phyloP scores from a whole-genome alignment of 1,140 invertebrate species.

The Trichomalopsis sarcophagae region DNA sequence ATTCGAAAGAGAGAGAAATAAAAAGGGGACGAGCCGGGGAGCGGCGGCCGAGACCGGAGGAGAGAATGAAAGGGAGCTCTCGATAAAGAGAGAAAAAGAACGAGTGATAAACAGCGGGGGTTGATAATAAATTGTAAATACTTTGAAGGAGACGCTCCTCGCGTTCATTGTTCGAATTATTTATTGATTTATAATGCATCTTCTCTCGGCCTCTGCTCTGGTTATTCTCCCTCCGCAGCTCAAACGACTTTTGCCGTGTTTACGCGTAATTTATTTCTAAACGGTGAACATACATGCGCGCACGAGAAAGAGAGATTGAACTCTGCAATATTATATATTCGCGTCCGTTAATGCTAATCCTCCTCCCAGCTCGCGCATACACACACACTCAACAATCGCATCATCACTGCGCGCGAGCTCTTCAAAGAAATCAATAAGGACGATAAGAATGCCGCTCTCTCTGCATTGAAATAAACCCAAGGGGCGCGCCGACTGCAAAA shows the following conservation, averaged over 20 bases:
- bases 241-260: not conserved
- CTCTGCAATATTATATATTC: not conserved
- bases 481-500: constrained; percentile 9
- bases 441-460: constrained; percentile 26
- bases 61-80: constrained; percentile 46
- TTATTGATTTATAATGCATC: constrained; percentile 36
- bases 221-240: not conserved
- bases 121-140: constrained; percentile 51
- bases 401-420: not conserved
- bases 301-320: not conserved
- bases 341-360: constrained; percentile 31
- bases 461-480: constrained; percentile 2
- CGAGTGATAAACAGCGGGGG: constrained; percentile 46
- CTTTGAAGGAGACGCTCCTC: constrained; percentile 20
- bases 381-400: not conserved
- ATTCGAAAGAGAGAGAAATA: constrained; percentile 36
- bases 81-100: constrained; percentile 35
- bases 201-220: not conserved
- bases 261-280: not conserved
- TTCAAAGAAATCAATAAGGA: constrained; percentile 47
- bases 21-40: constrained; percentile 15
- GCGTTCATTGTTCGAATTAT: constrained; percentile 36
- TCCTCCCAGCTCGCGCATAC: not conserved
- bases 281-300: not conserved
- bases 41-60: not conserved